phyloP scores from a whole-genome alignment of 2,888 invertebrate genomes.

The Archips crataeganus region DNA sequence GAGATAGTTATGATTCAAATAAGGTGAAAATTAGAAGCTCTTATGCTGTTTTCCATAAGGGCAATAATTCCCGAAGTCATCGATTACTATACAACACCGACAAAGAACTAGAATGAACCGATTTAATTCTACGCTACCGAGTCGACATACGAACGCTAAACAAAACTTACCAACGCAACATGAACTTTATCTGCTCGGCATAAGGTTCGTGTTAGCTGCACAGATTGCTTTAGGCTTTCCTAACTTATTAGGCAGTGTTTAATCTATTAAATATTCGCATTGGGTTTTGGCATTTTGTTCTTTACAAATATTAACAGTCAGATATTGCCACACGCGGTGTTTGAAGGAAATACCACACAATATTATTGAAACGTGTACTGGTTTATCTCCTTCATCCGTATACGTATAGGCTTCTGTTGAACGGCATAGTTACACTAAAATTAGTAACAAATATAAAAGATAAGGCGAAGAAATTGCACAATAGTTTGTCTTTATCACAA shows the following conservation, averaged over 20 bases:
- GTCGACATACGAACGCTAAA: slow-evolving; percentile 47
- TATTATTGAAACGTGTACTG: not conserved
- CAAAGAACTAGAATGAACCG: slow-evolving; percentile 29
- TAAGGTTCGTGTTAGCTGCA: slow-evolving; percentile 47
- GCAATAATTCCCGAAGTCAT: slow-evolving; percentile 36
- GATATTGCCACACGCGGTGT: not conserved
- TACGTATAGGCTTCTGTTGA: not conserved
- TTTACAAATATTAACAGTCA: slow-evolving; percentile 35
- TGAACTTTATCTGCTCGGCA: slow-evolving; percentile 47
- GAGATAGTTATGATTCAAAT: slow-evolving; percentile 29
- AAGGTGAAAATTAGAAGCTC: slow-evolving; percentile 36
- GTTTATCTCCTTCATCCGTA: not conserved
- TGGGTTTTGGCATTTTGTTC: not conserved
- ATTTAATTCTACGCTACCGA: slow-evolving; percentile 50
- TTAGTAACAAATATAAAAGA: slow-evolving; percentile 9
- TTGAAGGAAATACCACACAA: not conserved
- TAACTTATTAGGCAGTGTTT: slow-evolving; percentile 47
- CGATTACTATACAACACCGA: slow-evolving; percentile 28
- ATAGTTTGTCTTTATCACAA: slow-evolving; percentile 15
- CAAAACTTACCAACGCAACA: slow-evolving; percentile 47
- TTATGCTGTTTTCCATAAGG: slow-evolving; percentile 39
- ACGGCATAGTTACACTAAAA: not conserved
- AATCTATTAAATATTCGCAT: slow-evolving; percentile 9
- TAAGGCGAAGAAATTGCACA: slow-evolving; percentile 34
- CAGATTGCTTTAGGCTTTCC: slow-evolving; percentile 35